These are phyloP conservation scores for Maniola jurtina DNA, from an alignment of 1,140 invertebrate genomes.

Conservation along the genomic window DNA sequence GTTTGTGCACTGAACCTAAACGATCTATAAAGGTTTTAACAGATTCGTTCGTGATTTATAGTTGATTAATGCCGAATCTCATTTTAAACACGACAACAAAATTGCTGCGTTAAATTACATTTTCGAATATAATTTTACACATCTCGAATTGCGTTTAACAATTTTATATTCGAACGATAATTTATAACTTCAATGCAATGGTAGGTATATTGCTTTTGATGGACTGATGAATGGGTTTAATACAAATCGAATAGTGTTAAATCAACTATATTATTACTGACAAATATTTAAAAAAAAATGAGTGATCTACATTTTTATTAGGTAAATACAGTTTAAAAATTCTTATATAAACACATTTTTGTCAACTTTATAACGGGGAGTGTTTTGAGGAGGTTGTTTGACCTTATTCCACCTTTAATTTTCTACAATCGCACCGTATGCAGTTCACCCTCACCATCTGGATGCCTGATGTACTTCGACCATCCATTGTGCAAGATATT, in stretches of 20 bases:
- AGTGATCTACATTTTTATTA: too few relatives aligned
- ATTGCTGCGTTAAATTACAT: slow-evolving; percentile 36
- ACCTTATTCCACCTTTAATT: too few relatives aligned
- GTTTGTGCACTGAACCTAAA: slow-evolving; percentile 15
- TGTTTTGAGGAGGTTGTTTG: too few relatives aligned
- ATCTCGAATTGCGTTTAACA: slow-evolving; percentile 17
- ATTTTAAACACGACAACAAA: slow-evolving; percentile 36
- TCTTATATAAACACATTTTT: too few relatives aligned
- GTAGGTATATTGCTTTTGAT: slow-evolving; percentile 22
- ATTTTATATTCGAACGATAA: slow-evolving; percentile 22
- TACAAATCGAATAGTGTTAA: neutral
- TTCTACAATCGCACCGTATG: too few relatives aligned
- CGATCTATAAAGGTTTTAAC: slow-evolving; percentile 44
- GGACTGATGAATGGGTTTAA: neutral
- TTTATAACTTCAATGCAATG: slow-evolving; percentile 22
- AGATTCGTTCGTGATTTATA: slow-evolving; percentile 37
- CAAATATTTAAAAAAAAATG: neutral
- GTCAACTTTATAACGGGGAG: too few relatives aligned
- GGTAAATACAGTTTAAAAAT: too few relatives aligned
- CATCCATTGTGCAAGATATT: too few relatives aligned
- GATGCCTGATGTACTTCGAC: too few relatives aligned
- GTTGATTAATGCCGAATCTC: slow-evolving; percentile 34
- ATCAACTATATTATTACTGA: neutral
- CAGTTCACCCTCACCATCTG: too few relatives aligned
- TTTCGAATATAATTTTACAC: slow-evolving; percentile 31